Evolutionary conservation across 2,888 invertebrate species (phyloP), one percentile per base, ranked within the genome.

Genomic region (Nasonovia ribisnigri): DNA sequence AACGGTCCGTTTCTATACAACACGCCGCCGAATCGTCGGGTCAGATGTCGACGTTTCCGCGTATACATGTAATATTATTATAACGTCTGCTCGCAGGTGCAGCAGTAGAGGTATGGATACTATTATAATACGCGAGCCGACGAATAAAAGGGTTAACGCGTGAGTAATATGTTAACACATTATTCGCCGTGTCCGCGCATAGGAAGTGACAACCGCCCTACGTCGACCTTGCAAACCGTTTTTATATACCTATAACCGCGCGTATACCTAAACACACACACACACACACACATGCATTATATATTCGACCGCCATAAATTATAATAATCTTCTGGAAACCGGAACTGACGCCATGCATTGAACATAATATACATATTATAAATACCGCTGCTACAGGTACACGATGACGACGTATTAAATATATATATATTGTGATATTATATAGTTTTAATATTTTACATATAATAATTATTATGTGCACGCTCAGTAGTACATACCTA

Each of bases 321-420:
- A 93, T 90, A 90, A 90, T 93, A 93, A 90, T 93, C 93, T 93
- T 90, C 93, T 90, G 42, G 93, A 48, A 93, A 93, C 90, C 93
- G 93, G 90, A 93, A 93, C 90, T 84, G 93, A 90, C 89, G 57
- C 57, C 29, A 16, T 8, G 29, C 89, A 16, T 77, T 77, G 36
- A 77, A 77, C 20, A 36, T 36, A 77, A 36, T 36, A 77, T 77
- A 77, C 5, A 67, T 67, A n/a, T 67, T 60, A 60, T 60, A 77
- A 77, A 77, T 20, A 77, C 36, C 20, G 36, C 77, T 77, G 77
- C 8, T 77, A n/a, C 54, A 57, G 2, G 51, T 54, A 57, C n/a
- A 89, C 57, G 88, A 54, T 36, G 88, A 60, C 57, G 57, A 29
- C 8, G 88, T 77, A 36, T 77, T 77, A 77, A 20, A 77, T 67